Evolutionary conservation across 2,113 vertebrate genomes (phyloP), one percentile per base, ranked within the genome.

Genomic region (Rhombomys opimus): DNA sequence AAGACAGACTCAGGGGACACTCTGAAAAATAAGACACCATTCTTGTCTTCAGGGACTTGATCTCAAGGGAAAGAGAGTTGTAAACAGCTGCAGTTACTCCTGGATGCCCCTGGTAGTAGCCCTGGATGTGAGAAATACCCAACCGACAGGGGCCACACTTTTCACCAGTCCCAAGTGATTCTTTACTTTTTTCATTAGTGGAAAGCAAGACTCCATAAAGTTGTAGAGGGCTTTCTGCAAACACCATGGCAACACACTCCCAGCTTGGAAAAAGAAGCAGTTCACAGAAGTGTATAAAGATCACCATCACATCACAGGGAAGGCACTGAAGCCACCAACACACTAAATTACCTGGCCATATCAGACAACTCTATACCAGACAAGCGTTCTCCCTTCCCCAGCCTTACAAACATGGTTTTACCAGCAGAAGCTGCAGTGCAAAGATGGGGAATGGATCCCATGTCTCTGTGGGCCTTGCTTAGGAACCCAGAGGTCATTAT

Each of bases 11-110:
- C 97, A 10, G 32, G 90, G 84, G 91, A 93, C 9, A n/a, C 13
- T 76, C 82, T 91, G 78, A 95, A 93, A 95, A 97, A 87, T 87
- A 96, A 93, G 82, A 89, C 0, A 1, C 14, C 1, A 0, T 0
- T 4, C 63, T 65, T 3, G 32, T 68, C 91, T 70, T 89, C 77
- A 75, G 93, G 68, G 97, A 77, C 35, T 15, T 7, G 0, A 0
- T 30, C 89, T 38, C 4, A 20, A 92, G 86, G 59, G 82, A 93
- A 61, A 23, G 32, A 88, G 89, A 41, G 14, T 54, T 1, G 84
- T 85, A 94, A 97, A 96, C 95, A 97, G 91, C 91, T 50, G 23
- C 12, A 30, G 50, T 14, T 46, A 57, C 23, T 61, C 59, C 73
- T 7, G 2, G 17, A 22, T 35, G 17, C 30, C 81, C 59, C 23